Percentiles rank a stretch among this genome's conserved stretches.
phyloP scores from a whole-genome alignment of 2,888 invertebrate species.

The Drosophila buzzatii region DNA sequence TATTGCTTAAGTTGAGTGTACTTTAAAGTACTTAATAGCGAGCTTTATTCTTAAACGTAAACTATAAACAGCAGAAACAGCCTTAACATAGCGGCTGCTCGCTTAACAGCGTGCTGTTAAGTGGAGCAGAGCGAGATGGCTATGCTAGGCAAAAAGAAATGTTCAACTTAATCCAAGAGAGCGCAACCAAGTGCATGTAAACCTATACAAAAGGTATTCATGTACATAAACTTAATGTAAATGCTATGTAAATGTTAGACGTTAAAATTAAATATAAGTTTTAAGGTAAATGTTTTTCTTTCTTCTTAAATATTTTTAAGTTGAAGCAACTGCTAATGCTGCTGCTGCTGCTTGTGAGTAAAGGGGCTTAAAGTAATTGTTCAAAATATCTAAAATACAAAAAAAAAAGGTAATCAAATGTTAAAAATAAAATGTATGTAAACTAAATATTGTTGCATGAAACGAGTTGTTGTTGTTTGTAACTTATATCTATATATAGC shows the following conservation, averaged over 20 bases:
- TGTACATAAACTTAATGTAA: conserved; percentile 53
- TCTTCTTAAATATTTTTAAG: conserved; percentile 30
- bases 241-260: conserved; percentile 5
- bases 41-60: not conserved
- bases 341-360: conserved; percentile 54
- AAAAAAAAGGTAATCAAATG: conserved; percentile 15
- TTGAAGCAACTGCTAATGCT: conserved; percentile 9
- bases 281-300: conserved; percentile 12
- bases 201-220: conserved; percentile 16
- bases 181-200: conserved; percentile 17
- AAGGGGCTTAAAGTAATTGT: conserved; percentile 44
- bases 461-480: conserved; percentile 21
- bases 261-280: conserved; percentile 4
- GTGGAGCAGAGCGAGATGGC: conserved; percentile 3
- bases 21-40: conserved; percentile 13
- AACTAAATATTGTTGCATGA: conserved; percentile 8
- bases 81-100: conserved; percentile 25
- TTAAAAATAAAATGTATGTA: not conserved
- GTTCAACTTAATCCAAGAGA: conserved; percentile 17
- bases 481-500: not conserved
- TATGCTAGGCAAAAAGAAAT: not conserved
- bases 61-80: conserved; percentile 14
- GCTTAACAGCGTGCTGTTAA: conserved; percentile 26
- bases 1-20: conserved; percentile 18
- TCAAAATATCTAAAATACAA: conserved; percentile 19